These are phyloP conservation scores for Drosophila pseudoananassae DNA, from an alignment of 1,140 invertebrate species.

Conservation along the genomic window DNA sequence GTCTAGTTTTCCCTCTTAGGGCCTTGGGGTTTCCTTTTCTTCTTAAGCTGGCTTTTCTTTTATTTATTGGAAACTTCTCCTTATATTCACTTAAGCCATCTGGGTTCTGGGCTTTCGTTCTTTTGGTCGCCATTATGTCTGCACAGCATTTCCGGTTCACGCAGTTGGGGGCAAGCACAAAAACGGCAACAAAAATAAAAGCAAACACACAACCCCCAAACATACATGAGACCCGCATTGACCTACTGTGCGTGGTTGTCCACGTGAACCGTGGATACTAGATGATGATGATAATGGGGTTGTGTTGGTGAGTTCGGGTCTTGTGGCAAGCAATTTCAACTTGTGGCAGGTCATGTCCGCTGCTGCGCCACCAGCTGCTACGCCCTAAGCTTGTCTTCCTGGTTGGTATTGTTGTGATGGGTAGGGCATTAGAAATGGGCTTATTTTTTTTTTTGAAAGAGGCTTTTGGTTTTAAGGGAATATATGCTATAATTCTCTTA, in stretches of 20 bases:
- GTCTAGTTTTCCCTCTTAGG: background rate
- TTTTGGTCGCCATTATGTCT: conserved; percentile 59
- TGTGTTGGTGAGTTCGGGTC: conserved; percentile 16
- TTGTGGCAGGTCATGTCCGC: conserved; percentile 64
- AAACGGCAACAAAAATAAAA: conserved; percentile 11
- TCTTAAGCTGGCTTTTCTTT: conserved; percentile 40
- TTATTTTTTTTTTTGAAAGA: background rate
- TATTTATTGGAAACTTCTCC: conserved; percentile 53
- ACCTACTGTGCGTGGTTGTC: conserved; percentile 56
- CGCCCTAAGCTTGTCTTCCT: conserved; percentile 32
- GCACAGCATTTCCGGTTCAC: conserved; percentile 51
- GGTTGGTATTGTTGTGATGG: conserved; percentile 8
- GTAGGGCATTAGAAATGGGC: conserved; percentile 33
- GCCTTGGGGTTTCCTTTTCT: conserved; percentile 2
- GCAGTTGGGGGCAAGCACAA: conserved; percentile 37
- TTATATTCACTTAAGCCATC: conserved; percentile 46
- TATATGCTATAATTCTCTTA: too few species aligned
- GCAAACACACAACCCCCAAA: background rate
- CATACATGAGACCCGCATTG: conserved; percentile 37
- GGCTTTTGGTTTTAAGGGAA: conserved; percentile 18
- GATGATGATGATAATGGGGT: background rate
- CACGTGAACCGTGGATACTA: conserved; percentile 23
- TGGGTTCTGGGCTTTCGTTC: conserved; percentile 6
- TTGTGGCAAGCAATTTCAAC: conserved; percentile 55
- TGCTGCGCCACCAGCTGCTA: background rate